These are phyloP conservation scores for Onychomys torridus DNA, from an alignment of 2,797 vertebrate genomes.

Conservation along the genomic window DNA sequence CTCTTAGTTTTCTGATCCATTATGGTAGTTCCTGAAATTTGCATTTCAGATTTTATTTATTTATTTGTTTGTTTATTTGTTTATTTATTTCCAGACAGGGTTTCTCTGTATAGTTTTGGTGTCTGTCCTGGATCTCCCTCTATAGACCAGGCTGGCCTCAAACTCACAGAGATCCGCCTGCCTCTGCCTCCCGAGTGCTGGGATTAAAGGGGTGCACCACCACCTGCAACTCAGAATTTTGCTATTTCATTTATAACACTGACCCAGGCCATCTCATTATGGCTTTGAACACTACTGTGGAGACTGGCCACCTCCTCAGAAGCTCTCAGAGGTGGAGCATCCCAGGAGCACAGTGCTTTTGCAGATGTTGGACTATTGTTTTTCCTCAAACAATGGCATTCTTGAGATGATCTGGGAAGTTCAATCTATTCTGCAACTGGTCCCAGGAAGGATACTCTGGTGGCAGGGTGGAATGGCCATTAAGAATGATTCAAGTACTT, in stretches of 20 bases:
- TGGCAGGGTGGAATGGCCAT: constrained; percentile 16
- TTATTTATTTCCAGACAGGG: too few relatives aligned
- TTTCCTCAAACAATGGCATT: constrained; percentile 16
- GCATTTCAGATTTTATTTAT: background rate
- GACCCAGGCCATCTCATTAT: background rate
- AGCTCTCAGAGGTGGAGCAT: background rate
- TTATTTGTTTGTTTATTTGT: too few relatives aligned
- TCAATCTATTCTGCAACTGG: background rate
- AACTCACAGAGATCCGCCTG: too few relatives aligned
- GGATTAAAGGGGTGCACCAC: too few relatives aligned
- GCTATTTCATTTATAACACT: background rate
- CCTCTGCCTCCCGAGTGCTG: too few relatives aligned
- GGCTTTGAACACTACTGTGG: background rate
- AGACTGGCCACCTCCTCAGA: background rate
- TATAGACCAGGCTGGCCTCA: too few relatives aligned
- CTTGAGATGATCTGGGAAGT: constrained; percentile 11
- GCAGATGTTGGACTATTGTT: constrained; percentile 52
- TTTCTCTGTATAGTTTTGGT: too few relatives aligned
- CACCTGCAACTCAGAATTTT: background rate
- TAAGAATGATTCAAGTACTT: background rate
- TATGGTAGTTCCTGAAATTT: background rate
- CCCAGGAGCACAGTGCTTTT: background rate
- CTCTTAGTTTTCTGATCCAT: background rate
- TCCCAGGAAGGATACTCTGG: constrained; percentile 10
- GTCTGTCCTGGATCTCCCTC: too few relatives aligned